Base-by-base conservation (phyloP, 2,888 invertebrate genomes). In the Plagodis dolabraria region DNA sequence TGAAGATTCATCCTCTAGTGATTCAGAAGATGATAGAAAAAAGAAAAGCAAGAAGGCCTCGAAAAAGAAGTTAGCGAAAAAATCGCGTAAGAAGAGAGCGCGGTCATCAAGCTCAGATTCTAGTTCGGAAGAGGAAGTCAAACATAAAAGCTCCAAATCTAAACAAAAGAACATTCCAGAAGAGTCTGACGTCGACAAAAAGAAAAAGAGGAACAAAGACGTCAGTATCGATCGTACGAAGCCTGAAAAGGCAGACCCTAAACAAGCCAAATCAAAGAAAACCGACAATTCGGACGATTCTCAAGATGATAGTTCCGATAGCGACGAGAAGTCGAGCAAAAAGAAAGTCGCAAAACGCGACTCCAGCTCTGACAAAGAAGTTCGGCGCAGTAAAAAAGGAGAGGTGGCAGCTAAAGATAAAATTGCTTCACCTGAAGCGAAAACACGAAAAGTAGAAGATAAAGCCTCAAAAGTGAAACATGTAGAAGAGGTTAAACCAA, bases 321-420 rank as follows among this genome's bases (percentile, higher is more conserved):
- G 93, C 64, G 94, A 94, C 45, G 91, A 90, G 34, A 94, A 94
- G 72, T 85, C 92, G 1, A 87, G 80, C 43, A 94, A 94, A 73
- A 94, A 93, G 78, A 93, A 89, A 63, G 83, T 83, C 33, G 84
- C 89, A 5, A 92, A 91, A 74, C 86, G 87, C n/a, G 90, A 89
- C 38, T 79, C 89, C 33, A 89, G 88, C 67, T 89, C 93, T 1
- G 93, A 93, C 65, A 91, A 91, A 68, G 93, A 93, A 51, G 75
- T 80, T 0, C 86, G 80, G 58, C 87, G 92, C 12, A 65, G 70
- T 42, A 92, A 90, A 74, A 93, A 90, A 70, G 62, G 68, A 0
- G 93, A 93, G 0, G 61, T 82, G 0, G 61, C 82, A 5, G 47
- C 75, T 1, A 92, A 92, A 76, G 87, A 79, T 64, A 88, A 79